phyloP scores from a whole-genome alignment of 2,888 invertebrate genomes.

The Rhamnusium bicolor region DNA sequence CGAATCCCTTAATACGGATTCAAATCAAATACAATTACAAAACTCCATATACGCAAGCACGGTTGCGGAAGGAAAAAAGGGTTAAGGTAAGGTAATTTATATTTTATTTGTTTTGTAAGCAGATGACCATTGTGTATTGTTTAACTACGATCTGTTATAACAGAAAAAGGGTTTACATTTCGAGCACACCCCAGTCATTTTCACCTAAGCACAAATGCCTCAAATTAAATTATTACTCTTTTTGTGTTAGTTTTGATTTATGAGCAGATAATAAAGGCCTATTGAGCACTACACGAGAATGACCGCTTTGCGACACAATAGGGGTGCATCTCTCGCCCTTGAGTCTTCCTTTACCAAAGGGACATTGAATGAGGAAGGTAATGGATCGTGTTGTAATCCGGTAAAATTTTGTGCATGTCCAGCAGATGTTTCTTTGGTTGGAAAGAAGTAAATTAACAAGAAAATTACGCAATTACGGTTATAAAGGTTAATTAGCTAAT shows the following conservation, averaged over 20 bases:
- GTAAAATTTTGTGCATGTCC: background rate
- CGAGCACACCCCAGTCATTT: conserved; percentile 41
- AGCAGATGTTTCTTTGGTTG: conserved; percentile 7
- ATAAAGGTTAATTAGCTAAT: background rate
- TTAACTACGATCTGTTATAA: conserved; percentile 7
- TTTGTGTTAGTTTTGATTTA: conserved; percentile 40
- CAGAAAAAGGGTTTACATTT: conserved; percentile 10
- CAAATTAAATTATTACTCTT: conserved; percentile 42
- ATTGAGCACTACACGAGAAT: conserved; percentile 7
- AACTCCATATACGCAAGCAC: background rate
- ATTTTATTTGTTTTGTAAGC: conserved; percentile 41
- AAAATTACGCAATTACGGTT: conserved; percentile 8
- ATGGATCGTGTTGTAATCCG: conserved; percentile 8
- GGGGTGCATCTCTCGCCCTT: conserved; percentile 6
- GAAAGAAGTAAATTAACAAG: conserved; percentile 12
- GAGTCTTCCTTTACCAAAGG: background rate
- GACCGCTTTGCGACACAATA: conserved; percentile 36
- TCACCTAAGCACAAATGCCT: conserved; percentile 38
- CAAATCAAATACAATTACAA: conserved; percentile 1
- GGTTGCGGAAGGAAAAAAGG: conserved; percentile 9
- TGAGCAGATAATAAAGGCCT: conserved; percentile 30
- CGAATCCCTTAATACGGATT: background rate
- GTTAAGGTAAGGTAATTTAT: conserved; percentile 31
- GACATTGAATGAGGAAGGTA: background rate
- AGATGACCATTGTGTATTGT: conserved; percentile 38